These are phyloP conservation scores for Aphidius colemani DNA, from an alignment of 2,888 invertebrate genomes.

Conservation along the genomic window DNA sequence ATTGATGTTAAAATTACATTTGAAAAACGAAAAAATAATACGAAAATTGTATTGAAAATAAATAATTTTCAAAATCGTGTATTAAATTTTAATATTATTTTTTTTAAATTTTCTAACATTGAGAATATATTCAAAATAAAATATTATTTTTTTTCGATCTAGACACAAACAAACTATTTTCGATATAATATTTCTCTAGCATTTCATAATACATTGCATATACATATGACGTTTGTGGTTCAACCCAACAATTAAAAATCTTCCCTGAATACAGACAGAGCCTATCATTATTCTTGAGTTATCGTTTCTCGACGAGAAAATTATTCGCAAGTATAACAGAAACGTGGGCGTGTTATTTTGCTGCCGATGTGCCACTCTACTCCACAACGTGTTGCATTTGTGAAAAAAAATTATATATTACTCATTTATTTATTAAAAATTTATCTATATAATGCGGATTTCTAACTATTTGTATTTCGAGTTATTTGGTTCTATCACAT, in stretches of 20 bases:
- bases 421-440: no score
- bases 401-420: not conserved
- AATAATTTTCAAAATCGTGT: no score
- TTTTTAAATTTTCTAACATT: no score
- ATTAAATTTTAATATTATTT: no score
- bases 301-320: conserved; percentile 44
- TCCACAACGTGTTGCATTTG: conserved; percentile 19
- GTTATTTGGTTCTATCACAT: no score
- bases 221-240: conserved; percentile 43
- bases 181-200: conserved; percentile 34
- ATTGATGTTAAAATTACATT: not conserved
- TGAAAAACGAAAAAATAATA: no score
- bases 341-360: conserved; percentile 27
- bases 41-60: no score
- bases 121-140: no score
- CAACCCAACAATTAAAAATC: conserved; percentile 56
- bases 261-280: conserved; percentile 44
- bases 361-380: conserved; percentile 30
- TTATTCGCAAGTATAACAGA: conserved; percentile 25
- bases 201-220: no score
- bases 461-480: no score
- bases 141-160: no score
- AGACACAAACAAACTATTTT: not conserved
- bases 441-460: no score
- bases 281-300: conserved; percentile 55